Evolutionary conservation across 2,888 invertebrate species (phyloP).

Genomic region (Callinectes sapidus): DNA sequence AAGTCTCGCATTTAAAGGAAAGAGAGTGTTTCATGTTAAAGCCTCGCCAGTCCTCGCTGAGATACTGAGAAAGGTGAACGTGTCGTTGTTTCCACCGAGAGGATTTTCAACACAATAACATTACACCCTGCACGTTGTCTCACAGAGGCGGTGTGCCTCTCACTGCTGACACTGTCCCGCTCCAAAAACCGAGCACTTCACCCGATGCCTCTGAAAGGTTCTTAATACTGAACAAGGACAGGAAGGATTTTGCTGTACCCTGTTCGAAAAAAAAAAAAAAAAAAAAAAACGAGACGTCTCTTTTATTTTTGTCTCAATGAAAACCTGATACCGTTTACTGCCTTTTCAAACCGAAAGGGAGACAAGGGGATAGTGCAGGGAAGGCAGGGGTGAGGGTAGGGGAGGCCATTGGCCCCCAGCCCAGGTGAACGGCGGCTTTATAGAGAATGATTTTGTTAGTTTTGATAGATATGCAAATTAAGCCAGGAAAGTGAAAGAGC

Average conservation of each 20-base stretch:
- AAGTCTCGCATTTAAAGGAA: not conserved
- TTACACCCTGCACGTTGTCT: slow-evolving; percentile 22
- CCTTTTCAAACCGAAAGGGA: not conserved
- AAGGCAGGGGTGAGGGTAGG: not conserved
- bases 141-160: not conserved
- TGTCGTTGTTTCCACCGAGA: slow-evolving; percentile 28
- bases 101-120: slow-evolving; percentile 35
- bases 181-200: not conserved
- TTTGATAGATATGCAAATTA: slow-evolving; percentile 57
- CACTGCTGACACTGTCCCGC: slow-evolving; percentile 18
- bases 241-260: not conserved
- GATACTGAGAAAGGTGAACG: slow-evolving; percentile 27
- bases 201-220: slow-evolving; percentile 3
- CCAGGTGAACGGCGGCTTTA: slow-evolving; percentile 40
- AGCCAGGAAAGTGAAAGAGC: slow-evolving; percentile 38
- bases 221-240: slow-evolving; percentile 26
- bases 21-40: not conserved
- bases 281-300: not conserved
- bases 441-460: slow-evolving; percentile 54
- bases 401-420: not conserved
- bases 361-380: not conserved
- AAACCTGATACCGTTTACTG: slow-evolving; percentile 6
- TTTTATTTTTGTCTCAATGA: slow-evolving; percentile 1
- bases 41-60: slow-evolving; percentile 27
- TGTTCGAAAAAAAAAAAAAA: not conserved